Evolutionary conservation across 2,797 vertebrate genomes (phyloP), one percentile per base, ranked within the genome.

Genomic region (Sebastes melanostomus): DNA sequence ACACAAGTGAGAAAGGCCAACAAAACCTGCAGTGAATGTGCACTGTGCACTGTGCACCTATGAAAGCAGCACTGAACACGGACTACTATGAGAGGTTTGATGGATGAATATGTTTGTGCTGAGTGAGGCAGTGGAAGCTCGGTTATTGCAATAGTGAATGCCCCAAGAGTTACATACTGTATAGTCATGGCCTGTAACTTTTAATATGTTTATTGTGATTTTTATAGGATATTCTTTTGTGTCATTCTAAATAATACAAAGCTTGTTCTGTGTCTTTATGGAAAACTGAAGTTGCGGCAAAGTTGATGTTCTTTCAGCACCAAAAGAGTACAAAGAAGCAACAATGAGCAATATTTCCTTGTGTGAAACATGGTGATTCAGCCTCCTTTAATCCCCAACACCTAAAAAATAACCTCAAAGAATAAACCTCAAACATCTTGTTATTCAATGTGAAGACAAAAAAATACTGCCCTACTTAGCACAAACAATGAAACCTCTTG

Each of bases 61-160:
- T 60, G 66, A 86, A 72, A 71, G 73, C 76, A 72, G 69, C 36
- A 3, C 56, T n/a, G 52, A 52, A 77, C 63, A 58, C 52, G 36
- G 54, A 60, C 63, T 54, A 30, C 75, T 77, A 34, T 16, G 27
- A 85, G 29, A 77, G 73, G 56, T 76, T 61, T 86, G 78, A 88
- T 78, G 70, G 76, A 86, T 89, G 87, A 85, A 82, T 61, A 58
- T 25, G 72, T 65, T 89, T 87, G 80, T 84, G 86, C 82, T 83
- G 80, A 89, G 75, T 72, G 77, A 88, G 72, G 65, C 72, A 46
- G 58, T 69, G 74, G 63, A 76, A 75, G 79, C 75, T 67, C 8
- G 12, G 75, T 90, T 86, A 80, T 73, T 84, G 61, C 70, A 70
- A 81, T 72, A 71, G 8, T 18, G 67, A 75, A 88, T 42, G 68